Evolutionary conservation across 1,140 invertebrate species (phyloP), one percentile per base, ranked within the genome.

Genomic region (Tetraneura akinire): DNA sequence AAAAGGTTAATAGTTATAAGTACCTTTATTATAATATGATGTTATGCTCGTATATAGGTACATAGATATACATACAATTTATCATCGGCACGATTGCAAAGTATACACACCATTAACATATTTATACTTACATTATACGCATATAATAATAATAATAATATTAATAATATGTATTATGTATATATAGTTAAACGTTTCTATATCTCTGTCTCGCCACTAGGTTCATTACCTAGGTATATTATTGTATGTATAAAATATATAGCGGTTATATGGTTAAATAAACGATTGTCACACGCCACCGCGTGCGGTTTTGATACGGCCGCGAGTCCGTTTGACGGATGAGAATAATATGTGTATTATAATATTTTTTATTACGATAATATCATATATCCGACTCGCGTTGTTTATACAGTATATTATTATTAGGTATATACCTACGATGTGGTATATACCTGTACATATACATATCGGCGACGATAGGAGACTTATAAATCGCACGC

Each of bases 211-310:
- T 18, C 26, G 0, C 16, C 6, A 23, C 26, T 23, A n/a, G 71
- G 71, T 74, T 74, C 71, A 57, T 74, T 74, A n/a, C n/a, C n/a
- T n/a, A n/a, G n/a, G n/a, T n/a, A n/a, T n/a, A 74, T 37, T 37
- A 37, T 37, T 37, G 8, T 37, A 37, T n/a, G n/a, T n/a, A n/a
- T n/a, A n/a, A n/a, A n/a, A n/a, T n/a, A n/a, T n/a, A 37, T 8
- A 37, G 32, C 32, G 71, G 71, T 74, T 57, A n/a, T n/a, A n/a
- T n/a, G n/a, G n/a, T n/a, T n/a, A n/a, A n/a, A n/a, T n/a, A 51
- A 57, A 74, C 71, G 71, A 74, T 37, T 73, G 70, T 73, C 70
- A 73, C 70, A 47, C 9, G 51, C 26, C 10, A 9, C 32, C 11
- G 11, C 8, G 62, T 66, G 62, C 37, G 62, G 62, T 66, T 42